phyloP scores from a whole-genome alignment of 2,888 invertebrate species.

The Panopea generosa region DNA sequence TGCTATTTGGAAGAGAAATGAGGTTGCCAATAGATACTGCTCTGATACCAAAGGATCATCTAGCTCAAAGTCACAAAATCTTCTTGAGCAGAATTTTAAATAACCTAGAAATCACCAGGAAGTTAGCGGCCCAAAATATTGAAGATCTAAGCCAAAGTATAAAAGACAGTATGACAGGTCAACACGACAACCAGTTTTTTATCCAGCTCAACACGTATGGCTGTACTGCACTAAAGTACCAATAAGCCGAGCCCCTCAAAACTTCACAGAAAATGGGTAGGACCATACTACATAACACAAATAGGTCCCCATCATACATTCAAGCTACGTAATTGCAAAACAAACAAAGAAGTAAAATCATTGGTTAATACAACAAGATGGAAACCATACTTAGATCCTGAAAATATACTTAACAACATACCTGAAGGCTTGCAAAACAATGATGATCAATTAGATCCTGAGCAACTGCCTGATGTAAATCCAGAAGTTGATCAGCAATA shows the following conservation, averaged over 20 bases:
- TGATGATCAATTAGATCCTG: conserved; percentile 12
- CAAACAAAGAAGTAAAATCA: conserved; percentile 21
- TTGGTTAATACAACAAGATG: conserved; percentile 29
- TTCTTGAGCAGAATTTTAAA: too few relatives aligned
- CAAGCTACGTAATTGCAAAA: conserved; percentile 13
- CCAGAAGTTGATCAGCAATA: too few relatives aligned
- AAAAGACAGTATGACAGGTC: conserved; percentile 47
- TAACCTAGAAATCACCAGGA: conserved; percentile 30
- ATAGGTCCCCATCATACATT: conserved; percentile 30
- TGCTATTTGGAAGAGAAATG: conserved; percentile 54
- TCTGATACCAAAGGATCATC: conserved; percentile 30
- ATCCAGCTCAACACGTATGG: conserved; percentile 38
- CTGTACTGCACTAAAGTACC: too few relatives aligned
- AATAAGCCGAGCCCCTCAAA: too few relatives aligned
- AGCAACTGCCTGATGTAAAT: too few relatives aligned
- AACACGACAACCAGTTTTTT: conserved; percentile 21
- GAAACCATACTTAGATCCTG: conserved; percentile 42
- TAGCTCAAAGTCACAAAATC: conserved; percentile 5
- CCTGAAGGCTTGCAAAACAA: conserved; percentile 15
- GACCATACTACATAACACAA: conserved; percentile 36
- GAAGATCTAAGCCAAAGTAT: conserved; percentile 27
- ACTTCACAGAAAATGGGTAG: too few relatives aligned
- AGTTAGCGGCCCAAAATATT: conserved; percentile 31
- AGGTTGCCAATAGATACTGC: conserved; percentile 32
- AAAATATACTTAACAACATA: conserved; percentile 33